A percentile compares a stretch with the other conserved stretches of the same genome.
phyloP scores from a whole-genome alignment of 2,113 vertebrate genomes.

The Plecotus auritus region DNA sequence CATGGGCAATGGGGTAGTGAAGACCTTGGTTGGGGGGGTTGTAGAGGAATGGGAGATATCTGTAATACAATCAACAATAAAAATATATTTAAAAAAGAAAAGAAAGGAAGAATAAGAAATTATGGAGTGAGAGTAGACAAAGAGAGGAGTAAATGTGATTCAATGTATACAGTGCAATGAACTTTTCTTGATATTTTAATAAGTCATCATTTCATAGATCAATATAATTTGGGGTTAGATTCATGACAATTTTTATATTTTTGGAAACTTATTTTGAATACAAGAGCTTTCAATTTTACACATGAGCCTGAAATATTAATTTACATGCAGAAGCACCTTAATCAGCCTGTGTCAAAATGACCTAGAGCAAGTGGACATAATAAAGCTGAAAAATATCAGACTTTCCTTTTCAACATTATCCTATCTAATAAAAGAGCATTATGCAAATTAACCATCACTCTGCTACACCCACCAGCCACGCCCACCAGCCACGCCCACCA shows the following conservation, averaged over 20 bases:
- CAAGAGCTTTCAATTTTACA: neutral
- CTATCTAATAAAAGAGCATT: no score
- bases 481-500: no score
- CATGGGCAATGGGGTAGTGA: no score
- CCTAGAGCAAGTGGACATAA: neutral
- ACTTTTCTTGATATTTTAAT: conserved; percentile 5
- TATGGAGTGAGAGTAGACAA: neutral
- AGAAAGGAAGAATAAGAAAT: neutral
- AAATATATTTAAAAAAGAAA: no score
- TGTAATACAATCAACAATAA: no score
- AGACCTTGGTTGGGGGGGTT: no score
- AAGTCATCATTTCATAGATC: neutral
- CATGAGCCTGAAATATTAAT: conserved; percentile 23
- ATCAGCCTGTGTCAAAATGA: conserved; percentile 50
- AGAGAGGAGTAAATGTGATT: neutral
- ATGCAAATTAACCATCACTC: no score
- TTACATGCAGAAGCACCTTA: neutral
- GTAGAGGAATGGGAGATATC: no score
- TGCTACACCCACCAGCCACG: no score
- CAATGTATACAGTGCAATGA: neutral
- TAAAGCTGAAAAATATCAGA: neutral
- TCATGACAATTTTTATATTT: neutral
- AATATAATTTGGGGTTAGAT: neutral
- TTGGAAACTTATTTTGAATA: neutral
- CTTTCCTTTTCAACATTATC: conserved; percentile 33